Percentiles rank a stretch among this genome's conserved stretches.
phyloP scores from a whole-genome alignment of 2,888 invertebrate genomes.

The Dendrolimus pini region DNA sequence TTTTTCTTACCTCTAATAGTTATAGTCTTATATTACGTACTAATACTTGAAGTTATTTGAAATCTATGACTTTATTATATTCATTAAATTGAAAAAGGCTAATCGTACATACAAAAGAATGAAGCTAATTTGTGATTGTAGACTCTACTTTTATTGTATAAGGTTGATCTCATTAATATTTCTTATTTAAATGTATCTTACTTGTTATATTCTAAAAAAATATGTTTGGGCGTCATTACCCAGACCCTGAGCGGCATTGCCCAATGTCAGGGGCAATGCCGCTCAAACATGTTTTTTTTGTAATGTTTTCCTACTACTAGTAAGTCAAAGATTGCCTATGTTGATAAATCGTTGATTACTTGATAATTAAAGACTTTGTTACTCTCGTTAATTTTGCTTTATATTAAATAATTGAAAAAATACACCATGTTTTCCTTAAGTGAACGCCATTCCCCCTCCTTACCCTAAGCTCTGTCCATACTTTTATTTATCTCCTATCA shows the following conservation, averaged over 20 bases:
- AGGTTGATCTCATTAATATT: background rate
- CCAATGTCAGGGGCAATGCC: slow-evolving; percentile 1
- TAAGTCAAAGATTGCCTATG: background rate
- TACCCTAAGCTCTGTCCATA: background rate
- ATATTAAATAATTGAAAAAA: background rate
- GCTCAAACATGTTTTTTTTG: slow-evolving; percentile 2
- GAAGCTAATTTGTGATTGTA: background rate
- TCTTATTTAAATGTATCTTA: no score
- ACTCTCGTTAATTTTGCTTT: background rate
- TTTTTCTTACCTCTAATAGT: no score
- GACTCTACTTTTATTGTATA: slow-evolving; percentile 2
- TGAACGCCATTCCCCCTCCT: slow-evolving; percentile 1
- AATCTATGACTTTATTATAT: no score
- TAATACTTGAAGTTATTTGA: no score
- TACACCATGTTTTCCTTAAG: no score
- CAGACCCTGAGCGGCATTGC: background rate
- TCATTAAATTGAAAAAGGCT: background rate
- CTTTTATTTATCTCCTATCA: no score
- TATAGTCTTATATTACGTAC: no score
- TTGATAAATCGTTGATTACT: slow-evolving; percentile 1
- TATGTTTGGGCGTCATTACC: background rate
- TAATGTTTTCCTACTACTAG: slow-evolving; percentile 1
- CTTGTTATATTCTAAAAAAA: slow-evolving; percentile 2
- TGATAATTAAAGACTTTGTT: slow-evolving; percentile 1
- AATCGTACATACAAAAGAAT: no score